A percentile compares a stretch with the other conserved stretches of the same genome.
These are phyloP conservation scores for Brachyptera risi DNA, from an alignment of 2,888 invertebrate genomes.

Conservation along the genomic window DNA sequence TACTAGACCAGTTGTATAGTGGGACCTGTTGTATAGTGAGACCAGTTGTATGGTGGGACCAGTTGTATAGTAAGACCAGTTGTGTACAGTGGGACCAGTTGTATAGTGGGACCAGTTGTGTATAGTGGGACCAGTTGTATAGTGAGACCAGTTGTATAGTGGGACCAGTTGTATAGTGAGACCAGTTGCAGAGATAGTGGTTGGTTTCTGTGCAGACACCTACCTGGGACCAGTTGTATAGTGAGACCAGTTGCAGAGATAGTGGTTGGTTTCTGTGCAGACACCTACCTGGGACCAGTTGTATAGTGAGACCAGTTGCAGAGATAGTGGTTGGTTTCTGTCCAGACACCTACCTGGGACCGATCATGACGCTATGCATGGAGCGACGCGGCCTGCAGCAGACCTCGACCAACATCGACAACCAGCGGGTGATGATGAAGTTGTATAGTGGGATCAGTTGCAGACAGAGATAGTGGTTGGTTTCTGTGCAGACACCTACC, in stretches of 20 bases:
- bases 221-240: too few relatives aligned
- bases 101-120: neutral
- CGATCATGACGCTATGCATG: conserved; percentile 66
- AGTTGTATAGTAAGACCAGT: too few relatives aligned
- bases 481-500: conserved; percentile 89
- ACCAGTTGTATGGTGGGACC: conserved; percentile 87
- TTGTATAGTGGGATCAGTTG: conserved; percentile 81
- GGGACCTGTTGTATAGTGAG: too few relatives aligned
- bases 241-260: conserved; percentile 91
- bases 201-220: conserved; percentile 97
- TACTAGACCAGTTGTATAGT: conserved; percentile 88
- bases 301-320: conserved; percentile 77
- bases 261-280: conserved; percentile 92
- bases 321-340: neutral
- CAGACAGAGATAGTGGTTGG: conserved; percentile 94
- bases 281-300: too few relatives aligned
- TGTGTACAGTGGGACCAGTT: conserved; percentile 81
- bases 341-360: conserved; percentile 61
- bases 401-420: conserved; percentile 73
- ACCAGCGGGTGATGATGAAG: conserved; percentile 73
- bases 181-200: conserved; percentile 87
- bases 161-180: too few relatives aligned
- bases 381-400: conserved; percentile 69
- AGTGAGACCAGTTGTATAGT: too few relatives aligned
- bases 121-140: neutral